Base-by-base conservation (phyloP, 2,888 invertebrate species). In the Bruchidius siliquastri region DNA sequence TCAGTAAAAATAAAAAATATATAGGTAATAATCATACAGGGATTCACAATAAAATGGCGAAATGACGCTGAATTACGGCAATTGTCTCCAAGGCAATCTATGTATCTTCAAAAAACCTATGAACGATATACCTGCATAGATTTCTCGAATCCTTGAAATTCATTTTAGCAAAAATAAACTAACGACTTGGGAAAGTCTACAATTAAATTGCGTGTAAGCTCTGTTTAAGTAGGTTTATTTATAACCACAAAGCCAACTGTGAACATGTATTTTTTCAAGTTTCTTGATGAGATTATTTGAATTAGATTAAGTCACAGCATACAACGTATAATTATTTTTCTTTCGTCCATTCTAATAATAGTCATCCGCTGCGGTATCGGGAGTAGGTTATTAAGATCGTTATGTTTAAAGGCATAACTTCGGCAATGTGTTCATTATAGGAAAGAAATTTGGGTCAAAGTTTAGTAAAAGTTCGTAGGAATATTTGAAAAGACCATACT, bases 11-110 rank as follows among this genome's bases (percentile, higher is more conserved):
- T 13, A 2, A n/a, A 32, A 72, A 72, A 70, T n/a, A 67, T 26
- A n/a, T 49, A 3, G 21, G n/a, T n/a, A 21, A 69, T 30, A 30
- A 22, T n/a, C 1, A 22, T 22, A n/a, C 21, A 69, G 22, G 1
- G 69, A 22, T 69, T 69, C 21, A 4, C 18, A 69, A 2, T 13
- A 22, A 69, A 21, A 30, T 69, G 22, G 22, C 22, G 4, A 20
- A 22, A 26, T 70, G 70, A 26, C 8, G 70, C 70, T 21, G 26
- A 70, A 18, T 70, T 21, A 26, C 21, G 30, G 70, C 70, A 70
- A 70, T 70, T 70, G 70, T 70, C 22, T 70, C n/a, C 30, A 70
- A 21, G 30, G 70, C 70, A 70, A n/a, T 13, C 70, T 70, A n/a
- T 13, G 20, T 69, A 8, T 22, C 21, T 26, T 69, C 22, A 26